phyloP scores from a whole-genome alignment of 2,113 vertebrate species.

The Origma solitaria region DNA sequence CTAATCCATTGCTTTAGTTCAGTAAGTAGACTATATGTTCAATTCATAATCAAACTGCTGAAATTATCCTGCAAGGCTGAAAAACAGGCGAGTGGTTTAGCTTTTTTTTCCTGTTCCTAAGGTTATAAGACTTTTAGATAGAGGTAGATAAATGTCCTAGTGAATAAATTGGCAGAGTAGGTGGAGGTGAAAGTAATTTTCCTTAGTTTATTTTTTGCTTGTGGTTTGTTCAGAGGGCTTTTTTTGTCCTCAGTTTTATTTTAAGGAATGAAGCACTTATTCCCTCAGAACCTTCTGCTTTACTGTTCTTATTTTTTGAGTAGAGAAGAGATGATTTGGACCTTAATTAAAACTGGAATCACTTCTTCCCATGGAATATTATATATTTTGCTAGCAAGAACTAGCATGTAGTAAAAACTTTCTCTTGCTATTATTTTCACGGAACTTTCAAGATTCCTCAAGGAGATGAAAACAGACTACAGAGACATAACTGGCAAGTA shows the following conservation, averaged over 20 bases:
- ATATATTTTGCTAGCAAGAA: not conserved
- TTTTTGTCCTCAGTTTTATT: constrained; percentile 22
- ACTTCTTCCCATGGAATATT: not conserved
- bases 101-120: not conserved
- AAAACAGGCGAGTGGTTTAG: constrained; percentile 23
- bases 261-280: not conserved
- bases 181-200: constrained; percentile 6
- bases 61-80: constrained; percentile 42
- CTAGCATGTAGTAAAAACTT: not conserved
- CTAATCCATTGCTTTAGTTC: constrained; percentile 65
- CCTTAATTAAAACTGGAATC: constrained; percentile 27
- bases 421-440: constrained; percentile 1
- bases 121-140: not conserved
- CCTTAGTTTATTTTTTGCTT: constrained; percentile 26
- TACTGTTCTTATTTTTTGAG: not conserved
- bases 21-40: constrained; percentile 59
- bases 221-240: not conserved
- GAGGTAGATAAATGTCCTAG: not conserved
- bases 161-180: not conserved
- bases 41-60: constrained; percentile 53
- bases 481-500: constrained; percentile 31
- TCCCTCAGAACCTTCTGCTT: constrained; percentile 1
- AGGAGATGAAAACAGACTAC: not conserved
- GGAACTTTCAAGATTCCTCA: constrained; percentile 30
- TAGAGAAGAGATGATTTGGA: not conserved